phyloP scores from a whole-genome alignment of 2,797 vertebrate genomes.

The Pseudomugil gertrudae region DNA sequence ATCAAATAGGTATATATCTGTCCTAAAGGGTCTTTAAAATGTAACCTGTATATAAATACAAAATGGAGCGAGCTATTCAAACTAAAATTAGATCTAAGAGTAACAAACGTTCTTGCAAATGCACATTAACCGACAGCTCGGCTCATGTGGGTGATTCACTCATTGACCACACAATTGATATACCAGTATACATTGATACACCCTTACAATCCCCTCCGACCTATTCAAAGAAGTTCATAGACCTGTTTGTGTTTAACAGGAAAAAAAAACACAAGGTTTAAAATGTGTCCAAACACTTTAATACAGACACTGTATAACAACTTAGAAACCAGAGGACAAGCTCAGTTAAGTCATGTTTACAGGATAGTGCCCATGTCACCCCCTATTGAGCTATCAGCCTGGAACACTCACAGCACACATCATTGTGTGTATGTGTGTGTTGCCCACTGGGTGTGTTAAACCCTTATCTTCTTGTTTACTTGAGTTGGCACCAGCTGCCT shows the following conservation, averaged over 20 bases:
- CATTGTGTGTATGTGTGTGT: background rate
- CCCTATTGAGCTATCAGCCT: background rate
- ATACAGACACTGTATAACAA: background rate
- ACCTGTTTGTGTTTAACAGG: background rate
- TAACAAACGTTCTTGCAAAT: no score
- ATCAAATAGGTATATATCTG: no score
- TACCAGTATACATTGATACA: no score
- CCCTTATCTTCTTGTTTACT: background rate
- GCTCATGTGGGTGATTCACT: no score
- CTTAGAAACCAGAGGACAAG: background rate
- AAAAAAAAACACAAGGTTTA: background rate
- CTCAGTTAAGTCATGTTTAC: background rate
- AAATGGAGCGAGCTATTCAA: no score
- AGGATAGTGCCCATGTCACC: background rate
- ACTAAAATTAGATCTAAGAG: no score
- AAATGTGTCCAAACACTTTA: background rate
- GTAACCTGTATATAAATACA: no score
- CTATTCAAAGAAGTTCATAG: background rate
- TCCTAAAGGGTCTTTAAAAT: no score
- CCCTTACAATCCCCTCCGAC: no score
- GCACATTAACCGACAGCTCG: no score
- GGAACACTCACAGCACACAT: background rate
- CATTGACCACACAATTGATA: no score
- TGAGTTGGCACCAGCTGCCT: slow-evolving; percentile 7
- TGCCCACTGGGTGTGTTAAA: background rate